Evolutionary conservation across 2,888 invertebrate genomes (phyloP).

Genomic region (Diaphora mendica): DNA sequence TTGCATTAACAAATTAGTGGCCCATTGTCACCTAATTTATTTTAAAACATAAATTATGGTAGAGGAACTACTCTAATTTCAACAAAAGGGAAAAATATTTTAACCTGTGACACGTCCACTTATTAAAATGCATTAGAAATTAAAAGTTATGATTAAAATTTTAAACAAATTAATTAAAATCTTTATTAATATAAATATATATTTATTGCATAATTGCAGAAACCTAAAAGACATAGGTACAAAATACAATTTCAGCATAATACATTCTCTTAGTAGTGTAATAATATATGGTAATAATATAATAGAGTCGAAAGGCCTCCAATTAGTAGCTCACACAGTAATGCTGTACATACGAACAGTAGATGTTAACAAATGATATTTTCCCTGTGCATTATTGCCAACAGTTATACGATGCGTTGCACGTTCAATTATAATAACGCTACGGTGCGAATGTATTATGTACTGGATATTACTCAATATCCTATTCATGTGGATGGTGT

Average conservation of each 20-base stretch:
- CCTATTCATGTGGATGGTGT: neutral
- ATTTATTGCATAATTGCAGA: no score
- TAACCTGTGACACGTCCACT: no score
- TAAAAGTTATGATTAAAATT: no score
- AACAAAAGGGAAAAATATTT: neutral
- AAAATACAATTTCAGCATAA: no score
- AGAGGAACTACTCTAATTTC: neutral
- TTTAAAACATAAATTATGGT: neutral
- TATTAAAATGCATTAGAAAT: no score
- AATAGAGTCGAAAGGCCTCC: neutral
- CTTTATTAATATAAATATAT: no score
- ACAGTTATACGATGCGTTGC: neutral
- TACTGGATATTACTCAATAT: neutral
- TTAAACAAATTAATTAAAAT: no score
- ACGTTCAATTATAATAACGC: neutral
- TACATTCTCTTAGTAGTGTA: neutral
- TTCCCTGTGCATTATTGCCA: neutral
- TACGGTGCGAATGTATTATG: neutral
- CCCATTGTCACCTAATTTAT: no score
- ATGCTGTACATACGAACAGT: neutral
- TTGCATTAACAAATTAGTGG: no score
- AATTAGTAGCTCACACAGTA: neutral
- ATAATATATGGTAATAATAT: neutral
- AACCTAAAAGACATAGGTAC: no score
- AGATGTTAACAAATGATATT: neutral